Evolutionary conservation across 2,888 invertebrate genomes (phyloP).

Genomic region (Ellobium chinense): DNA sequence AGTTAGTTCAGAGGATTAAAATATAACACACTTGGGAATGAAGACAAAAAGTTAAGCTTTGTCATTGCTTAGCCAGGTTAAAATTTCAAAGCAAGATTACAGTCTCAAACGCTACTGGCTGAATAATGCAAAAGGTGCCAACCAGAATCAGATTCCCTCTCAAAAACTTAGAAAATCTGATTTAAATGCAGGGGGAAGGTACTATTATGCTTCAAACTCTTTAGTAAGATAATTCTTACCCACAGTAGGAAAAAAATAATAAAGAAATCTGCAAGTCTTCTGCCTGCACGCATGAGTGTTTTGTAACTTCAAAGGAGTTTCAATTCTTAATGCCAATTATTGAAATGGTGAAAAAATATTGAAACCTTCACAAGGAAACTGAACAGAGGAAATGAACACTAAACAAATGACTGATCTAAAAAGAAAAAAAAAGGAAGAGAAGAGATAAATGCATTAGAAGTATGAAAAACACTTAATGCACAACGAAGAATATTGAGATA

Average conservation of each 20-base stretch:
- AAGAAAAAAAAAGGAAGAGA: background rate
- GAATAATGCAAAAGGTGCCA: too few species aligned
- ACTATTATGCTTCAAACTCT: background rate
- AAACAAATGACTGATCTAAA: background rate
- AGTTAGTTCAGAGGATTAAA: too few species aligned
- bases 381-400: constrained; percentile 16
- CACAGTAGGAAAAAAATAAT: background rate
- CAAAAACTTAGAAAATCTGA: too few species aligned
- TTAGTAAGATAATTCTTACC: background rate
- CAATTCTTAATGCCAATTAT: background rate
- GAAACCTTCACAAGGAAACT: background rate
- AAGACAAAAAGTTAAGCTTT: too few species aligned
- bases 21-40: too few species aligned
- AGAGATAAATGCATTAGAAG: background rate
- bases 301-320: background rate
- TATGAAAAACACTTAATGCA: constrained; percentile 28
- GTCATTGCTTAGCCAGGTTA: too few species aligned
- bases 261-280: background rate
- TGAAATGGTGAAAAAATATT: background rate
- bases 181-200: background rate
- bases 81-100: too few species aligned
- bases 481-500: constrained; percentile 33
- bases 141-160: too few species aligned
- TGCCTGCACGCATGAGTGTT: background rate
- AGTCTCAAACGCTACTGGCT: too few species aligned